Evolutionary conservation across 2,113 vertebrate genomes (phyloP), one percentile per base, ranked within the genome.

Genomic region (Falco punctatus): DNA sequence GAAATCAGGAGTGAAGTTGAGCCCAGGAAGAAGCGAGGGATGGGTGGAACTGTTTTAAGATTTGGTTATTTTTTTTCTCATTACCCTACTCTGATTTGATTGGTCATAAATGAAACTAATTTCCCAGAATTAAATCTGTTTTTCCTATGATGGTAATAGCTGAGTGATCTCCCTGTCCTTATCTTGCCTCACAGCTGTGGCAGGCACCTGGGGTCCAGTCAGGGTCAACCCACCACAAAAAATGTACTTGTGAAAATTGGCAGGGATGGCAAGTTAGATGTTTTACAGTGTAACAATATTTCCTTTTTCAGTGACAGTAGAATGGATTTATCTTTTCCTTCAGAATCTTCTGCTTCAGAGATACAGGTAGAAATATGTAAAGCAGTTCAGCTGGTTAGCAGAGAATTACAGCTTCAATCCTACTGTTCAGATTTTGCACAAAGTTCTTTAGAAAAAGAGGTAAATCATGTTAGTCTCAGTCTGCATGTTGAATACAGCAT

Each of bases 391-490:
- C 2, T 15, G 23, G 26, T 48, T 44, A 58, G 7, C 13, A 89
- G 57, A 49, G 52, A 95, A 49, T 0, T 5, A 49, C 27, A 38
- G 40, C 6, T 86, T 54, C 24, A 64, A 19, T 64, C 28, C 9
- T 27, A 27, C 8, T 33, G 7, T 51, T 64, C 30, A 69, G 40
- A 55, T 30, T 51, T 84, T 77, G 13, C 32, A 35, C 3, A 49
- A 54, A 54, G 11, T 0, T 35, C 4, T 54, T 80, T 55, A 11
- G 8, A 70, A 48, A 70, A 70, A 48, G 3, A 40, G 7, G 3
- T 28, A 9, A 74, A 80, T n/a, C 2, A 0, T n/a, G 13, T 10
- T 28, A 49, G 7, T 11, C 5, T 89, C 2, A 4, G 23, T 26
- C 11, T 11, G 2, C 12, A 5, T 23, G 9, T 7, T 74, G 20